Evolutionary conservation across 2,888 invertebrate species (phyloP), one percentile per base, ranked within the genome.

Genomic region (Orthosia cruda): DNA sequence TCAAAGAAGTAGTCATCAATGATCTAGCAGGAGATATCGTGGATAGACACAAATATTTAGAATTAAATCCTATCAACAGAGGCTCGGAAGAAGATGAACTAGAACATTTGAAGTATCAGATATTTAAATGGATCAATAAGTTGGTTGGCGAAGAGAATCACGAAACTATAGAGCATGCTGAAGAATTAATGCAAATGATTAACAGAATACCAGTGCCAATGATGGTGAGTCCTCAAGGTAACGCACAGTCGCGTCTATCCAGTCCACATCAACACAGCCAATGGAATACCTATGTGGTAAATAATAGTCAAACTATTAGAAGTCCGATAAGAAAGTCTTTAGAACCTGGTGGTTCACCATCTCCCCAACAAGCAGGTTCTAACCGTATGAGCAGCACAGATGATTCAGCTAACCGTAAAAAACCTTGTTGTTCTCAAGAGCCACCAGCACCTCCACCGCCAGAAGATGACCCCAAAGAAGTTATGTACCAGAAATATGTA

Each of bases 41-140:
- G 1, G 93, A 96, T 64, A 92, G 95, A 79, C 88, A 90, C 9
- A 94, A 92, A 77, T 95, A 94, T 86, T 80, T 94, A 79, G 89
- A 93, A 80, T 70, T 93, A 7, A 94, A 93, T 71, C 89, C 90
- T 32, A 67, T 81, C 1, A 83, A 70, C 54, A 82, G 63, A 65
- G 80, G 71, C 13, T 79, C 89, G 13, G 84, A 90, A 3, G 83
- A 86, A 77, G 90, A 91, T 61, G 95, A 95, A 79, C 66, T 94
- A 54, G 94, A 95, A 79, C 86, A 93, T 86, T 88, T 95, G 13
- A 94, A 92, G 74, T 94, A 92, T 88, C 93, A 93, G 63, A 94
- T 95, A 77, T 94, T 93, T 70, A 95, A 95, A 88, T 94, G 93
- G 92, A 89, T 94, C 5, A 91, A 92, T 67, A 94, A 93, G 83